Evolutionary conservation across 1,140 invertebrate genomes (phyloP).

Genomic region (Pogonomyrmex californicus): DNA sequence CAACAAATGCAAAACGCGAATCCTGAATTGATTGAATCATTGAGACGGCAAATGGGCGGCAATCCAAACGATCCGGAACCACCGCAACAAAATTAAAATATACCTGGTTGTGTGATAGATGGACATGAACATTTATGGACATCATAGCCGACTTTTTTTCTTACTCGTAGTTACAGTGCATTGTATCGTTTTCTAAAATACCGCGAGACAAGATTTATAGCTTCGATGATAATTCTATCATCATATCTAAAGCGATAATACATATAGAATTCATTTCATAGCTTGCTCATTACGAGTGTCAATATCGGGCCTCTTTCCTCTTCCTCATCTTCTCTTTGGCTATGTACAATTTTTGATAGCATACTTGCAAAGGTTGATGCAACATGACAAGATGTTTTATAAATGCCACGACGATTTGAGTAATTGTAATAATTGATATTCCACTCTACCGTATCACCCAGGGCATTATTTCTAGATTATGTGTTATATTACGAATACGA

Average conservation of each 20-base stretch:
- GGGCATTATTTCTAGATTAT: constrained; percentile 20
- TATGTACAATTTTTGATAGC: constrained; percentile 28
- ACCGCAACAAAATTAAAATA: constrained; percentile 81
- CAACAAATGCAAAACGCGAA: constrained; percentile 90
- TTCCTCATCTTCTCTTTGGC: neutral
- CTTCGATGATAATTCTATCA: constrained; percentile 54
- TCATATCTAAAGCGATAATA: constrained; percentile 37
- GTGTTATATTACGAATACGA: neutral
- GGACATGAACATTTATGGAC: constrained; percentile 35
- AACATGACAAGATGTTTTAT: constrained; percentile 21
- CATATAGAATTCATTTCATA: constrained; percentile 57
- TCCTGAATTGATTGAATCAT: constrained; percentile 90
- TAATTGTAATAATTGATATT: neutral
- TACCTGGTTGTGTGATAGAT: constrained; percentile 28
- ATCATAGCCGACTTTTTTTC: constrained; percentile 58
- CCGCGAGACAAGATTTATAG: neutral
- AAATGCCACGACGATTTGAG: constrained; percentile 2
- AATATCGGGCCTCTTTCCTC: neutral
- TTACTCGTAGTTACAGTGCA: constrained; percentile 32
- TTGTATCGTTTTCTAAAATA: constrained; percentile 43
- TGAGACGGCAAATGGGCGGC: constrained; percentile 88
- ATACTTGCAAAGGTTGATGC: neutral
- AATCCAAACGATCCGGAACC: constrained; percentile 82
- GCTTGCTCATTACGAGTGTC: constrained; percentile 28
- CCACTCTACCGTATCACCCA: neutral